Base-by-base conservation (phyloP, 2,797 vertebrate species). In the Acanthurus lineatus region DNA sequence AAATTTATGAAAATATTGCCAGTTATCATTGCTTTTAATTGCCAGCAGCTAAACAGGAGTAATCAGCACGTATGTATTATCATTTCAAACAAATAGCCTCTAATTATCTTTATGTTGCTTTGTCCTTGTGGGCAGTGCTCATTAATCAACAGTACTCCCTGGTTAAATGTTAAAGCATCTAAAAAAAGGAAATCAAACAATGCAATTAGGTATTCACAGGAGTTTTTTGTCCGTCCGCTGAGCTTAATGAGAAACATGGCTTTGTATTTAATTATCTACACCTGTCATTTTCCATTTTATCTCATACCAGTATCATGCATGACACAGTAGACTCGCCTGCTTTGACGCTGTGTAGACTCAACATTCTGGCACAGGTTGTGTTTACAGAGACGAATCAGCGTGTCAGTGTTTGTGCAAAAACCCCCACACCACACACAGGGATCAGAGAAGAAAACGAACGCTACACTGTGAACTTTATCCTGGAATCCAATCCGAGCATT, bases 401-500 rank as follows among this genome's bases (percentile, higher is more conserved):
- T 88, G 90, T 86, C 82, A 52, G 61, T 87, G 84, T 84, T 86
- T 61, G 82, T 90, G 83, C 86, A 35, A 35, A 89, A 91, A 90
- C 89, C 89, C 79, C 81, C 72, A 77, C 84, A 87, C 85, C 84
- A 76, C 87, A 84, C 85, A 77, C 83, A 79, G 74, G 83, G 86
- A 92, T 90, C 87, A 90, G 74, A 83, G 77, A 86, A 78, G 77
- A 89, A 91, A 87, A 75, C 54, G 57, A 77, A 52, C 10, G 28
- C 66, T 77, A 65, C 66, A 76, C 69, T 28, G 63, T 71, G 40
- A 69, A 84, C 81, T 83, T 79, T 73, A 85, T 88, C 69, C 62
- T 53, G 76, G 83, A 87, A 93, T 91, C 86, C 85, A 88, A 87
- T 91, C 78, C 79, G 52, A 83, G 84, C 85, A 59, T 84, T 77